Base-by-base conservation (phyloP, 1,140 invertebrate species). In the Stenopsyche tienmushanensis region DNA sequence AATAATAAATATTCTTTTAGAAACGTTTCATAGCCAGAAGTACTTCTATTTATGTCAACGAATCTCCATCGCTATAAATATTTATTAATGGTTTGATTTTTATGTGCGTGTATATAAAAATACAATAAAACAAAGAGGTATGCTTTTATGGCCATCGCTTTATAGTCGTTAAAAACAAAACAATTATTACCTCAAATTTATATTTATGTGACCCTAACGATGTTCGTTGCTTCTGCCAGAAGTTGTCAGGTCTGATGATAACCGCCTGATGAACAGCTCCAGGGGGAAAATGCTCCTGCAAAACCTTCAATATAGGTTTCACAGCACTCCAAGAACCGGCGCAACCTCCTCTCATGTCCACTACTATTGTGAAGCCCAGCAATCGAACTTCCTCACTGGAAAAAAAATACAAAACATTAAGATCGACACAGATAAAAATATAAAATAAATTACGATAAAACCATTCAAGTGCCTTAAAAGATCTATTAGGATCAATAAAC, bases 151-250 rank as follows among this genome's bases (percentile, higher is more conserved):
- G n/a, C n/a, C n/a, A n/a, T n/a, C n/a, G n/a, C n/a, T n/a, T n/a
- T n/a, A n/a, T n/a, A n/a, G n/a, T n/a, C n/a, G n/a, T n/a, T n/a
- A n/a, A n/a, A n/a, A n/a, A n/a, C n/a, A n/a, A n/a, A n/a, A n/a
- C n/a, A n/a, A n/a, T n/a, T n/a, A n/a, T 86, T 82, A 96, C 94
- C 86, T 98, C 96, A 85, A 98, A 98, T 82, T 96, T 97, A 83
- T 98, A 98, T 84, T 99, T 99, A 76, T 96, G 92, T 82, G 92
- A 95, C 72, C 92, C 94, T 73, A 98, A 85, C 57, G 93, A 96
- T 71, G 96, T 97, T 73, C 96, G 88, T 81, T 98, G 96, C 81
- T 98, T 98, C 80, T 99, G 96, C 96, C 96, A 98, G 83, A 99
- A 98, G 77, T 97, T 98, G 74, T 99, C 97, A 70, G 96, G 95